These are phyloP conservation scores for Camelus bactrianus DNA, from an alignment of 2,113 vertebrate genomes.

Conservation along the genomic window DNA sequence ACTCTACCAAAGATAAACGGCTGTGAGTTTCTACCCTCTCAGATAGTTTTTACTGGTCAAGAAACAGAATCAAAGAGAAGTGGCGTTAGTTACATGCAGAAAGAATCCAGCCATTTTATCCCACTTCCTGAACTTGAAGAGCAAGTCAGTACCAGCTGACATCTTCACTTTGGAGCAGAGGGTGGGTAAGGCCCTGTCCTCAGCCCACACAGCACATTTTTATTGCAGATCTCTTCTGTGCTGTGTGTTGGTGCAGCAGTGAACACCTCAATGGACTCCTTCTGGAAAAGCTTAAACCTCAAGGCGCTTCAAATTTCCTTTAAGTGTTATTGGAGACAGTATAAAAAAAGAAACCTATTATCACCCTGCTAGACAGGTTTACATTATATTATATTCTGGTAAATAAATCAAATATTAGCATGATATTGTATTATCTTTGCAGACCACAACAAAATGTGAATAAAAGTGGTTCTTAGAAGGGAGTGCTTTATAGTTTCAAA, in stretches of 20 bases:
- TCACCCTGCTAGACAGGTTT: background rate
- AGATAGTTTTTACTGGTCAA: background rate
- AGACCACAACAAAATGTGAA: background rate
- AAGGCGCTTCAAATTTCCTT: background rate
- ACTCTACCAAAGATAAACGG: background rate
- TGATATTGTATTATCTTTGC: background rate
- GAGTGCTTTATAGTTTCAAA: background rate
- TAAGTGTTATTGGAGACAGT: background rate
- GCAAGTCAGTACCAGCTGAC: background rate
- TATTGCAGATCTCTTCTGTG: background rate
- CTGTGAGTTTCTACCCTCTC: background rate
- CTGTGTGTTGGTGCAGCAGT: background rate
- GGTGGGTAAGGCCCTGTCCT: background rate
- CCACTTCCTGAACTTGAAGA: background rate
- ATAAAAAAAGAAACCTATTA: background rate
- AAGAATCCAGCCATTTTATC: background rate
- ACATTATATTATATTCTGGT: background rate
- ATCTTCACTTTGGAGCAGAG: background rate
- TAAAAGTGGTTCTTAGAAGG: background rate
- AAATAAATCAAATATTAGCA: background rate
- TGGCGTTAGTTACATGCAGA: background rate
- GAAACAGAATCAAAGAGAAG: background rate
- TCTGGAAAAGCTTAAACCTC: background rate
- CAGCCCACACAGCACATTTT: background rate
- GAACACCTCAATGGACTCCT: background rate